phyloP scores from a whole-genome alignment of 2,113 vertebrate species.

The Nothobranchius kuhntae region DNA sequence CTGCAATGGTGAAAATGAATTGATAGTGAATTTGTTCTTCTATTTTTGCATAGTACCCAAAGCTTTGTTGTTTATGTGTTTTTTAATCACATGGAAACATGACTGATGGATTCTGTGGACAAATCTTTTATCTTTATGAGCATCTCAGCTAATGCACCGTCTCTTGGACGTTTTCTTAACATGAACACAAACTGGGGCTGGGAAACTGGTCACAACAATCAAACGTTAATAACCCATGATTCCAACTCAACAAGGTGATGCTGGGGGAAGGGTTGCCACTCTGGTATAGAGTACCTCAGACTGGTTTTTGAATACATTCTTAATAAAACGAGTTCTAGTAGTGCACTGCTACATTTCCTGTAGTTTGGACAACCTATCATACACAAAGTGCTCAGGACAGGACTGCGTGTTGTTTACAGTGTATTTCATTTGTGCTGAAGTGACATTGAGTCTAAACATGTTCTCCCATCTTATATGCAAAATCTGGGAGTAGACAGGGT shows the following conservation, averaged over 20 bases:
- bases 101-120: neutral
- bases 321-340: constrained; percentile 66
- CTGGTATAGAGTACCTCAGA: constrained; percentile 38
- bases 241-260: constrained; percentile 20
- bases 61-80: neutral
- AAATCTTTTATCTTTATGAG: neutral
- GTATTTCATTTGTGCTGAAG: constrained; percentile 71
- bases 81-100: constrained; percentile 7
- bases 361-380: constrained; percentile 64
- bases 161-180: neutral
- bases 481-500: constrained; percentile 36
- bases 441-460: constrained; percentile 49
- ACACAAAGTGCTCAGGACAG: constrained; percentile 78
- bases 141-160: constrained; percentile 6
- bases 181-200: neutral
- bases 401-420: constrained; percentile 62
- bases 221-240: constrained; percentile 12
- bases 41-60: constrained; percentile 44
- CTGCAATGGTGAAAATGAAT: neutral
- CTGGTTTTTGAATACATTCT: constrained; percentile 70
- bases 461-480: constrained; percentile 20
- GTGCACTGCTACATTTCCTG: constrained; percentile 73
- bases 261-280: constrained; percentile 15
- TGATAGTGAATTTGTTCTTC: neutral
- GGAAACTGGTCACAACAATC: neutral